Conservation (phyloP, 2,113 vertebrate species). For the Cranoglanis bouderius region DNA sequence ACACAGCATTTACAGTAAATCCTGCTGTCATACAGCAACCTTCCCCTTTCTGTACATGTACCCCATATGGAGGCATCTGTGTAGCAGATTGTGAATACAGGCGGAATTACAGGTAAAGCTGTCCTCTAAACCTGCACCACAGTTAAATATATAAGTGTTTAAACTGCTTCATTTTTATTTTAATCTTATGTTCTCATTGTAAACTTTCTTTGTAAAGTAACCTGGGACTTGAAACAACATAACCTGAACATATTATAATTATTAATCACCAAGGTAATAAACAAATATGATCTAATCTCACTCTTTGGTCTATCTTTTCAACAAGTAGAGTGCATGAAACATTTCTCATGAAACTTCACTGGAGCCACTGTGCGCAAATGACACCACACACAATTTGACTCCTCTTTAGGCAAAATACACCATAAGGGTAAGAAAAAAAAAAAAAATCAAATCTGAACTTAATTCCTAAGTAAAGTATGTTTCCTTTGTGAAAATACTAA, state of each 20-base stretch:
- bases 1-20: background rate
- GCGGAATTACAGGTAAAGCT: background rate
- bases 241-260: background rate
- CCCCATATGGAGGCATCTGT: background rate
- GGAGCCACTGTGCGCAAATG: background rate
- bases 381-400: background rate
- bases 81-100: background rate
- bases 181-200: background rate
- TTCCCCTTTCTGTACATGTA: background rate
- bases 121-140: background rate
- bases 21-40: background rate
- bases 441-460: background rate
- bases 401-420: background rate
- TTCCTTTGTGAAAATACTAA: background rate
- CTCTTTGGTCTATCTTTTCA: background rate
- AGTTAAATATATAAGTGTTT: background rate
- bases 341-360: background rate
- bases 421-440: too few species aligned
- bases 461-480: background rate
- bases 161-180: background rate
- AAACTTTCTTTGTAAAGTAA: background rate
- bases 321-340: too few species aligned
- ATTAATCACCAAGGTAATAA: background rate
- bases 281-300: background rate
- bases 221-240: background rate